Conservation (phyloP, 2,113 vertebrate genomes). For the Serinus canaria region DNA sequence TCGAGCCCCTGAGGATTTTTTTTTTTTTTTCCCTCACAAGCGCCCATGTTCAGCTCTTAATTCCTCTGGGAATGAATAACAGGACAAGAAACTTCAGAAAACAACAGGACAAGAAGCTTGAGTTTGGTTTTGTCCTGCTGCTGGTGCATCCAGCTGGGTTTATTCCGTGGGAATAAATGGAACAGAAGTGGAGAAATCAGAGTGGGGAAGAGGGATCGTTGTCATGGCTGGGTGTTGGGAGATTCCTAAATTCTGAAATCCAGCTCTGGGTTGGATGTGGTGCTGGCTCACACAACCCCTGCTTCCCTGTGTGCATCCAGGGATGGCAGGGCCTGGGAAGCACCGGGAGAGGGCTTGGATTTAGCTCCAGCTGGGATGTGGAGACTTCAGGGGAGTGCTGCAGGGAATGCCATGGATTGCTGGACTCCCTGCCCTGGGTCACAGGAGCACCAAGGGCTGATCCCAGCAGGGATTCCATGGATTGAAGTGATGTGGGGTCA, state of each 20-base stretch:
- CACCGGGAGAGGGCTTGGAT: neutral
- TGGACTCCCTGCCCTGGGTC: neutral
- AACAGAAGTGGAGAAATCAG: neutral
- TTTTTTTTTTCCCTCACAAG: neutral
- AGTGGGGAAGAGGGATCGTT: neutral
- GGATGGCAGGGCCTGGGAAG: neutral
- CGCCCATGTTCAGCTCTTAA: rapidly evolving
- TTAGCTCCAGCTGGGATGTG: neutral
- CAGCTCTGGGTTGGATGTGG: neutral
- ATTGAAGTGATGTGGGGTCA: neutral
- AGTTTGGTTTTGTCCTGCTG: neutral
- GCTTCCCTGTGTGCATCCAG: neutral
- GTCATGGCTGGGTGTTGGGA: neutral
- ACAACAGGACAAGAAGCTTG: neutral
- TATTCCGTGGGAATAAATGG: neutral
- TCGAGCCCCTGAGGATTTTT: neutral
- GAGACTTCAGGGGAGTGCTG: neutral
- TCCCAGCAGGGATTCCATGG: neutral
- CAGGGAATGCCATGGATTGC: neutral
- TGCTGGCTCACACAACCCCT: neutral
- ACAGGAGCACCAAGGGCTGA: neutral
- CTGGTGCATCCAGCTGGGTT: neutral
- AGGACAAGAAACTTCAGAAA: neutral
- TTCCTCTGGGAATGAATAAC: neutral
- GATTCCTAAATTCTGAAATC: neutral